Percentiles rank a stretch among this genome's conserved stretches.
These are phyloP conservation scores for Drosophila barbarae DNA, from an alignment of 2,888 invertebrate genomes.

Conservation along the genomic window DNA sequence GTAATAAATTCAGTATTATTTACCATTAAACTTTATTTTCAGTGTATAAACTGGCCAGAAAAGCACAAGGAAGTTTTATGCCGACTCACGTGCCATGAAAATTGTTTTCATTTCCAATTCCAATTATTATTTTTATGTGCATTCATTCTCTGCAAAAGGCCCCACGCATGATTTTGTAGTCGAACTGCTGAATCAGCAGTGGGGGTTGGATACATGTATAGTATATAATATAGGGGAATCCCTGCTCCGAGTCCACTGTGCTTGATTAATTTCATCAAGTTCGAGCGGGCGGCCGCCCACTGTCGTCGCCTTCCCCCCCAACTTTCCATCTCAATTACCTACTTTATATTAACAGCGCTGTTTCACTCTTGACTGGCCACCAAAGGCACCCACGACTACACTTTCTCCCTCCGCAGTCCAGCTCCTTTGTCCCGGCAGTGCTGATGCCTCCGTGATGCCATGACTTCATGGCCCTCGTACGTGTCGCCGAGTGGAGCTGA, in stretches of 20 bases:
- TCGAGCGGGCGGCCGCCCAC: slow-evolving; percentile 19
- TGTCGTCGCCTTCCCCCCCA: not conserved
- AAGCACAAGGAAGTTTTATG: slow-evolving; percentile 47
- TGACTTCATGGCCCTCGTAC: slow-evolving; percentile 72
- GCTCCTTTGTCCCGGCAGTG: not conserved
- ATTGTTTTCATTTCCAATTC: slow-evolving; percentile 72
- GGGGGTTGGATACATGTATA: not conserved
- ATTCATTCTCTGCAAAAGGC: slow-evolving; percentile 62
- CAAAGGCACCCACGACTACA: slow-evolving; percentile 9
- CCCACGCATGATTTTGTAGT: slow-evolving; percentile 65
- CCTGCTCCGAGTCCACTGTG: slow-evolving; percentile 53
- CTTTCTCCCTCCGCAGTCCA: no score
- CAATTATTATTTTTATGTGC: slow-evolving; percentile 75
- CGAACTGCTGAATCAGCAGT: slow-evolving; percentile 61
- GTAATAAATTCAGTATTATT: no score
- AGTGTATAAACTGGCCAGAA: not conserved
- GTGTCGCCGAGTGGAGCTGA: slow-evolving; percentile 56
- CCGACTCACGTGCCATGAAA: slow-evolving; percentile 66
- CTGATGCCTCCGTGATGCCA: slow-evolving; percentile 25
- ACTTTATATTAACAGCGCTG: slow-evolving; percentile 62
- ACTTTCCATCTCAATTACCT: slow-evolving; percentile 67
- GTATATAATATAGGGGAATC: not conserved
- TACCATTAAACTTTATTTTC: not conserved
- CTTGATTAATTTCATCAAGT: slow-evolving; percentile 75
- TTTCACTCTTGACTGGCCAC: slow-evolving; percentile 47